Base-by-base conservation (phyloP, 2,888 invertebrate species). In the Caradrina clavipalpis region DNA sequence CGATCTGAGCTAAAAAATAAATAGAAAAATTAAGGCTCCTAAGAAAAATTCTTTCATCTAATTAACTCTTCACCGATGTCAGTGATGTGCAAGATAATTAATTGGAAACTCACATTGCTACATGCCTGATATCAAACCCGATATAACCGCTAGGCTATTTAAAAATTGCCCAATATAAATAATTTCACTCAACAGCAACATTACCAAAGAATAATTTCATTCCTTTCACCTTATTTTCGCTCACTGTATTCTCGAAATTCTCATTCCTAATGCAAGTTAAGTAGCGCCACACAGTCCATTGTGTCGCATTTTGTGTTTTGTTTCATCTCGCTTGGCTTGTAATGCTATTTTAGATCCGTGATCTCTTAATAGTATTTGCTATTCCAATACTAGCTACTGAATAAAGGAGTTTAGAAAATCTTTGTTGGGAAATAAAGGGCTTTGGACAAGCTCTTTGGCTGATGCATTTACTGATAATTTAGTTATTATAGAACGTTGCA, bases 261-360 rank as follows among this genome's bases (percentile, higher is more conserved):
- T 69, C 64, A 69, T 81, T 83, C 78, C 76, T 69, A 82, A 84
- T 80, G 76, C 70, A 76, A 83, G 84, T 82, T 85, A 83, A 87
- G 84, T 81, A 79, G 83, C 81, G 78, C 77, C 78, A 81, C 87
- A 86, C 84, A 87, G 84, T 80, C 88, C 88, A 91, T 93, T 92
- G 91, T 90, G 88, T 81, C 82, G 83, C 83, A 81, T 83, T 88
- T 90, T 87, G 83, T 90, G 85, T 89, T 89, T 86, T 88, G 88
- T 87, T 90, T 81, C 88, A 87, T 84, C 87, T 87, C 78, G 76
- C 77, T 82, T 80, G 83, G 86, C 85, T 83, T 88, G 88, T 88
- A 88, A 85, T 80, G 89, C 92, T 93, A 93, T 94, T 94, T 93
- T 89, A 91, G 89, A 91, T 91, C 91, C 92, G 90, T 93, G 94